These are phyloP conservation scores for Himalopsyche japonica DNA, from an alignment of 2,888 invertebrate species.

Conservation along the genomic window DNA sequence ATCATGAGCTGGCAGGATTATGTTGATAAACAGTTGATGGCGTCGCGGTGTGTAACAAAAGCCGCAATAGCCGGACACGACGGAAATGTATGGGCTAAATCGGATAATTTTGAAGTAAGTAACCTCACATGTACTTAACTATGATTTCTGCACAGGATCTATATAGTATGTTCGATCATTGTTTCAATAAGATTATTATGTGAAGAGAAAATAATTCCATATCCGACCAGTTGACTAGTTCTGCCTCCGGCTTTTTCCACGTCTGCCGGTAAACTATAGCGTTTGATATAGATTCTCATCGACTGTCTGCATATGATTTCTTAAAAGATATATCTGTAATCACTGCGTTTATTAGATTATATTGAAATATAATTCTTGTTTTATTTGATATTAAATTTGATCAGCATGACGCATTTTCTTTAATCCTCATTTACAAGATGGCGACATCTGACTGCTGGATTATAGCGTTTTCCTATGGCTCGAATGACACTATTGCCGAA, in stretches of 20 bases:
- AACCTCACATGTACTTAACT: neutral
- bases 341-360: no score
- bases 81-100: slow-evolving; percentile 94
- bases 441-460: slow-evolving; percentile 33
- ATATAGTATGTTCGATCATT: neutral
- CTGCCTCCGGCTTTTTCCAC: neutral
- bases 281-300: neutral
- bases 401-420: slow-evolving; percentile 26
- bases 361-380: neutral
- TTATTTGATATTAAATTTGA: neutral
- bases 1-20: slow-evolving; percentile 98
- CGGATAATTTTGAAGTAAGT: slow-evolving; percentile 92
- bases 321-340: no score
- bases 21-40: slow-evolving; percentile 95
- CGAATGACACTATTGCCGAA: neutral
- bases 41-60: slow-evolving; percentile 92
- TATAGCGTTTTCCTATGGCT: neutral
- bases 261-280: neutral
- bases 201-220: no score
- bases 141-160: neutral
- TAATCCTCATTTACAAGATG: slow-evolving; percentile 29
- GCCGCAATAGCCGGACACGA: slow-evolving; percentile 95
- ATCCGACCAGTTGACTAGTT: neutral
- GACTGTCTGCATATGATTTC: neutral
- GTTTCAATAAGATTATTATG: neutral